A percentile compares a stretch with the other conserved stretches of the same genome.
phyloP scores from a whole-genome alignment of 2,113 vertebrate genomes.

The Rana temporaria region DNA sequence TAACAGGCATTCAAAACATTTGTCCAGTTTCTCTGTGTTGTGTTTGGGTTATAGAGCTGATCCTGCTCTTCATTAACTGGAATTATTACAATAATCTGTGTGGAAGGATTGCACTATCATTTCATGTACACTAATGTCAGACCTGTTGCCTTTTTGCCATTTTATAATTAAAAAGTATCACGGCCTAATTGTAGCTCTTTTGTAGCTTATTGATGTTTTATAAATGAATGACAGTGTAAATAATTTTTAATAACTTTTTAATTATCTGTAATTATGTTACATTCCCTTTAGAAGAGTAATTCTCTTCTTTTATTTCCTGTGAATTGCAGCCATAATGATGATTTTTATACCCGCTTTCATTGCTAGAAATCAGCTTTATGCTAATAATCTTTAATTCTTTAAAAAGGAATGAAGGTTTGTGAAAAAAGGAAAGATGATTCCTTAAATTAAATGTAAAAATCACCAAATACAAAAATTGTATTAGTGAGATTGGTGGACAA shows the following conservation, averaged over 20 bases:
- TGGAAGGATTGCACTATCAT: background rate
- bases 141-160: background rate
- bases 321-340: conserved; percentile 8
- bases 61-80: background rate
- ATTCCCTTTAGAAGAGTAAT: conserved; percentile 34
- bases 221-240: conserved; percentile 43
- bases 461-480: background rate
- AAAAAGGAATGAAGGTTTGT: background rate
- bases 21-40: background rate
- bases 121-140: background rate
- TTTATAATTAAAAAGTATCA: conserved; percentile 22
- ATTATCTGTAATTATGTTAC: conserved; percentile 31
- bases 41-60: background rate
- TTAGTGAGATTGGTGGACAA: too few relatives aligned
- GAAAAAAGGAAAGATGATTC: background rate
- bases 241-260: conserved; percentile 51
- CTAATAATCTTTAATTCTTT: background rate
- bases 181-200: conserved; percentile 8
- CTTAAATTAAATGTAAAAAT: background rate
- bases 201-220: conserved; percentile 44
- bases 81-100: background rate
- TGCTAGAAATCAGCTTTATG: background rate
- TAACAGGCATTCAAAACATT: background rate
- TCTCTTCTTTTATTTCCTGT: conserved; percentile 23
- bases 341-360: background rate